Evolutionary conservation across 2,888 invertebrate genomes (phyloP), one percentile per base, ranked within the genome.

Genomic region (Amblyjoppa fuscipennis): DNA sequence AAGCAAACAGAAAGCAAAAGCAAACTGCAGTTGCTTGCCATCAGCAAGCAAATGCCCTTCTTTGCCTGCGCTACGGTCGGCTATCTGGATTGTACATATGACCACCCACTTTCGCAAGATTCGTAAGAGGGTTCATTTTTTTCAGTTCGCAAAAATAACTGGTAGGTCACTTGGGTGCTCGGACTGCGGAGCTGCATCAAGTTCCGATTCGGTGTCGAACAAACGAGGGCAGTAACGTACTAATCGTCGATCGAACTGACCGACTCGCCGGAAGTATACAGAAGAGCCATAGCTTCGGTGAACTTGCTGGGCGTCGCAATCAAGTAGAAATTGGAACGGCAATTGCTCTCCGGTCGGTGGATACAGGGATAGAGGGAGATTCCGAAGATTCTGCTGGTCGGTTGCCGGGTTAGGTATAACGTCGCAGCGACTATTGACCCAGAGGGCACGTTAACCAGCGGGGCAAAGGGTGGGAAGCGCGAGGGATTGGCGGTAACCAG

Each of bases 401-500:
- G 34, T 66, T 66, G 66, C 51, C 56, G 68, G 25, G 51, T 38
- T 56, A 6, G 56, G 38, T 74, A 20, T 49, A 61, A 69, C 66
- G 74, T 74, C 56, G 77, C 61, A 74, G 70, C 59, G 74, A 74
- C 81, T 78, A 84, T 84, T 84, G 84, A 84, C 84, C 81, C 77
- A 78, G 74, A 84, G 78, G 1, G 61, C 28, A 84, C 74, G 74
- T 77, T 53, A 84, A 74, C 80, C 70, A 59, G 59, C 51, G 68
- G 61, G 61, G 28, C 25, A 5, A 13, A 68, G 77, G 77, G 61
- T 69, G 61, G 49, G 68, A 53, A 41, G 77, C 76, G 68, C 31
- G 61, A 38, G 53, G 69, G 41, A 69, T 81, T 84, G 73, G 45
- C 74, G 45, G 66, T 73, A 76, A 81, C 84, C 59, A 73, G 77